Conservation (phyloP, 2,888 invertebrate genomes). For the Ecdyonurus torrentis region DNA sequence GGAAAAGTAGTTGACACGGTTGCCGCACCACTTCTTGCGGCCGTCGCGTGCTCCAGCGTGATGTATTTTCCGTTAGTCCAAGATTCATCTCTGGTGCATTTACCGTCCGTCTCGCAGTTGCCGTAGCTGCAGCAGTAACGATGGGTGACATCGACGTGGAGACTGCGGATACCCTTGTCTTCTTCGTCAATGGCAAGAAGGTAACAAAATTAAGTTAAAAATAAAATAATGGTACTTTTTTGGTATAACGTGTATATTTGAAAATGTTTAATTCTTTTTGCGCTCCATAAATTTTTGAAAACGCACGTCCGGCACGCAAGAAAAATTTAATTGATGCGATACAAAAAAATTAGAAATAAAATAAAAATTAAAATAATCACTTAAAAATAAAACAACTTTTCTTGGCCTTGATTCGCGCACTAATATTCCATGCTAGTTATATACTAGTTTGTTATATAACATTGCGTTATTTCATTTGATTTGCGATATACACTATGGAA, state of each 20-base stretch:
- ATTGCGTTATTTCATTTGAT: no score
- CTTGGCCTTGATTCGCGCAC: no score
- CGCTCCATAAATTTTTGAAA: not conserved
- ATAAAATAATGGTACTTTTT: conserved; percentile 3
- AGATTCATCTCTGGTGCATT: not conserved
- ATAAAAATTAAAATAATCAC: no score
- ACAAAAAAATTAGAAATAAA: no score
- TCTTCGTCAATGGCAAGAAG: conserved; percentile 46
- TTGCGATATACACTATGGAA: no score
- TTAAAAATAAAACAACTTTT: no score
- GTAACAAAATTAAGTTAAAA: conserved; percentile 25
- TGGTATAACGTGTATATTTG: not conserved
- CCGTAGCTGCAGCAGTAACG: not conserved
- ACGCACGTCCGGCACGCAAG: not conserved
- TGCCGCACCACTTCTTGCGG: not conserved
- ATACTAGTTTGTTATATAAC: no score
- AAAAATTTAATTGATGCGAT: no score
- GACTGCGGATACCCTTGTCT: conserved; percentile 27
- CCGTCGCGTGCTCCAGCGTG: not conserved
- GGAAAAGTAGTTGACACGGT: not conserved
- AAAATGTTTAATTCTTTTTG: not conserved
- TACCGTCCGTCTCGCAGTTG: not conserved
- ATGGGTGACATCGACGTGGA: conserved; percentile 4
- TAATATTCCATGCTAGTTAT: no score
- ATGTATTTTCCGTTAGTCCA: not conserved